These are phyloP conservation scores for Poeciliopsis paucimaculata DNA, from an alignment of 2,797 vertebrate species.

Conservation along the genomic window DNA sequence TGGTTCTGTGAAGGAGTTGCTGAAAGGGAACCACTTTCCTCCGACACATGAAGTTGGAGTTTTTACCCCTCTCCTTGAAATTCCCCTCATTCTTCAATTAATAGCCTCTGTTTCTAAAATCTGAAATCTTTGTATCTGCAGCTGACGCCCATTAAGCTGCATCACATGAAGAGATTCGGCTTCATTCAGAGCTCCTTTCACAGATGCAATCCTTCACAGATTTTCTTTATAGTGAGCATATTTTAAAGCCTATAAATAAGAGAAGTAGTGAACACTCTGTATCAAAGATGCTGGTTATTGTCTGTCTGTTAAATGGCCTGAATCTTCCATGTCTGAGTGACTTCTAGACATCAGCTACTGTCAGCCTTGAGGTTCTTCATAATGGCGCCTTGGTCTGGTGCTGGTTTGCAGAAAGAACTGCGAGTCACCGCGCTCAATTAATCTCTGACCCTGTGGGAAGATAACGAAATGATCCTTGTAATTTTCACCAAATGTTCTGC, in stretches of 20 bases:
- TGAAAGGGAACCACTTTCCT: neutral
- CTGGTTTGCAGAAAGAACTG: neutral
- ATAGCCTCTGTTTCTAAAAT: neutral
- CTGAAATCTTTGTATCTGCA: neutral
- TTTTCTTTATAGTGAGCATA: neutral
- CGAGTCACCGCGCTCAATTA: slow-evolving; percentile 24
- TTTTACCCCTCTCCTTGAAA: neutral
- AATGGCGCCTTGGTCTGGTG: slow-evolving; percentile 6
- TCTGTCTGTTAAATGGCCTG: neutral
- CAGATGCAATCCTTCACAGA: neutral
- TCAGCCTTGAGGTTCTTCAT: slow-evolving; percentile 12
- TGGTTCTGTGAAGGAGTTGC: neutral
- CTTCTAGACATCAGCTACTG: neutral
- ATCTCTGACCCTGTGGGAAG: slow-evolving; percentile 5
- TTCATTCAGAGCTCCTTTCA: neutral
- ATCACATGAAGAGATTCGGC: neutral
- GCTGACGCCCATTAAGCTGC: neutral
- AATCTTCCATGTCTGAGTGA: neutral
- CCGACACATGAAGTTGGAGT: neutral
- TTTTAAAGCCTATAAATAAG: neutral
- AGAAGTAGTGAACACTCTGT: neutral
- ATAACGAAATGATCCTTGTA: slow-evolving; percentile 28
- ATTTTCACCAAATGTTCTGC: slow-evolving; percentile 4
- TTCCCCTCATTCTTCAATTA: neutral
- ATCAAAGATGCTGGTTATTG: neutral